Base-by-base conservation (phyloP, 1,140 invertebrate species). In the Drosophila equinoxialis region DNA sequence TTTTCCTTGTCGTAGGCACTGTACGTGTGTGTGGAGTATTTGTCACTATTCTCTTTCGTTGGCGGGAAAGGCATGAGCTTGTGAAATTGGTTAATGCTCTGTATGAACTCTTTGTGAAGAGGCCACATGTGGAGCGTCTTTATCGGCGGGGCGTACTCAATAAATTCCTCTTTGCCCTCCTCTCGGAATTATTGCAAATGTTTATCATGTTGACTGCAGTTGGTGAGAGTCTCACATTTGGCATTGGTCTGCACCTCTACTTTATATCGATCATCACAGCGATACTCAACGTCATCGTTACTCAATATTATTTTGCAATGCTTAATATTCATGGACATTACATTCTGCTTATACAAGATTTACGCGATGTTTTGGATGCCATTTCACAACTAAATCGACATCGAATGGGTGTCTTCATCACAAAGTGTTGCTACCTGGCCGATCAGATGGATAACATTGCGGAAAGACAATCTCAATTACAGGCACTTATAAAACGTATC, bases 301-400 rank as follows among this genome's bases (percentile, higher is more conserved):
- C 33, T 4, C 83, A 82, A 23, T 82, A 62, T 6, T 86, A 59
- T 13, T 30, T 87, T 6, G 61, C 58, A 0, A 2, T 71, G 14
- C 48, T 82, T 0, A 71, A 39, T 35, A 6, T 86, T 0, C 51
- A 79, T 6, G 76, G 57, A 6, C 79, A 77, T 11, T 87, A 87
- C 7, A 8, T 65, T 4, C 8, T 87, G 6, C 41, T 82, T 0
- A 63, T 62, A 3, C 26, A 30, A 14, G 76, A 86, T 1, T 23
- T 86, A 1, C 42, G 61, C 0, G 10, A 23, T 5, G 23, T 86
- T 5, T 3, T 85, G 1, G 60, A 30, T 0, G 41, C 54, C 0
- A 23, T 45, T 0, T 55, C 35, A 1, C 35, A 37, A 7, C 5
- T 58, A 3, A 45, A 72, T 13, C 45, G 17, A 10, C 33, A 37